Evolutionary conservation across 2,797 vertebrate genomes (phyloP).

Genomic region (Peromyscus eremicus): DNA sequence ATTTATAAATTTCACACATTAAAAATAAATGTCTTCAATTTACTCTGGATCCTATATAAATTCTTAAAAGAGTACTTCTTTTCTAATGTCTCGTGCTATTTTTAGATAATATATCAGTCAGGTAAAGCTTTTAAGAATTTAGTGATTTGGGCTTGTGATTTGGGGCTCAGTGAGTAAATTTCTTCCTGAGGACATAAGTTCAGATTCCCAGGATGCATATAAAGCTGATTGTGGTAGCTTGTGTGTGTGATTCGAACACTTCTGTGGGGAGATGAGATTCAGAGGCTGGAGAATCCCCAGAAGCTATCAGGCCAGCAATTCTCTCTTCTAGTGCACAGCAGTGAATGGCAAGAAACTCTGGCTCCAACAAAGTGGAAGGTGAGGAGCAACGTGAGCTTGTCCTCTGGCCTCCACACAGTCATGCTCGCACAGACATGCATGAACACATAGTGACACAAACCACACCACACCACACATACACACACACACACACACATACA

Average conservation of each 20-base stretch:
- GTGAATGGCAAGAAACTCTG: neutral
- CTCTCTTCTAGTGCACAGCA: neutral
- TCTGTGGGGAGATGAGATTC: neutral
- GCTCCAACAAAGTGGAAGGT: neutral
- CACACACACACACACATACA: too few relatives aligned
- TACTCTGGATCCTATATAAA: neutral
- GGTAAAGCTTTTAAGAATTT: constrained; percentile 26
- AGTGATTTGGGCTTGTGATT: neutral
- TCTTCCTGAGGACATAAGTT: neutral
- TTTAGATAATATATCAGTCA: constrained; percentile 24
- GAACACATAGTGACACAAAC: too few relatives aligned
- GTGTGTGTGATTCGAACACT: neutral
- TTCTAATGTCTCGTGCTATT: neutral
- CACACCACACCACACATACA: too few relatives aligned
- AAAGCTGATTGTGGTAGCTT: neutral
- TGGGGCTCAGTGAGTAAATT: neutral
- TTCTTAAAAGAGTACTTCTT: neutral
- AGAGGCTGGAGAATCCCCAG: neutral
- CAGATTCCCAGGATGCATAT: neutral
- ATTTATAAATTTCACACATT: neutral
- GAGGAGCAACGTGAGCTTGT: neutral
- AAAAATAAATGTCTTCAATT: constrained; percentile 24
- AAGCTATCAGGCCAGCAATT: neutral
- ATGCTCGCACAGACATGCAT: neutral
- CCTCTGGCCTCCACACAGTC: neutral